Percentiles rank a stretch among this genome's conserved stretches.
These are phyloP conservation scores for Meiosimyza platycephala DNA, from an alignment of 2,888 invertebrate species.

Conservation along the genomic window DNA sequence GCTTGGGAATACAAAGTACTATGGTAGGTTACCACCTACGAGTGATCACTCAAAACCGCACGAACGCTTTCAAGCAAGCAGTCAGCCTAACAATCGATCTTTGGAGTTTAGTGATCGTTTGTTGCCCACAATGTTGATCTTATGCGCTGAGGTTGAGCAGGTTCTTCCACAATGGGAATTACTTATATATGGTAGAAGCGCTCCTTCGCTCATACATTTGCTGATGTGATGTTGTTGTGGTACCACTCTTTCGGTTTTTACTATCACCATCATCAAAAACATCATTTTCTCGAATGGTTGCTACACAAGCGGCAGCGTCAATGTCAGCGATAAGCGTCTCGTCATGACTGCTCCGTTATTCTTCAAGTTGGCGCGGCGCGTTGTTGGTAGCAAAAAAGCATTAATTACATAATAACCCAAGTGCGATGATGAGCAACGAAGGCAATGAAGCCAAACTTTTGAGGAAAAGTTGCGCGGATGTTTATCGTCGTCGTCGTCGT, in stretches of 20 bases:
- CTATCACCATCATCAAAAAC: too few relatives aligned
- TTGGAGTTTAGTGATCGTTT: background rate
- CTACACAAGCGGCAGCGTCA: background rate
- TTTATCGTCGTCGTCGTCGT: conserved; percentile 9
- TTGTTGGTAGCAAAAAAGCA: conserved; percentile 1
- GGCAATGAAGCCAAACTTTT: background rate
- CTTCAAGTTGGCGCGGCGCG: conserved; percentile 7
- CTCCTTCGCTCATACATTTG: too few relatives aligned
- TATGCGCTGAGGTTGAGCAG: background rate
- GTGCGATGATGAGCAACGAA: conserved; percentile 36
- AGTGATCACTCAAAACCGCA: conserved; percentile 14
- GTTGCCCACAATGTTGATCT: conserved; percentile 7
- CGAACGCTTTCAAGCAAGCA: background rate
- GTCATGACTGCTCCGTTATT: conserved; percentile 15
- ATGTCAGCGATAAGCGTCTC: background rate
- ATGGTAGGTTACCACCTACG: conserved; percentile 16
- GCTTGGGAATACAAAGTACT: background rate
- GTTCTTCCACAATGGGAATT: background rate
- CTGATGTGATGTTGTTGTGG: too few relatives aligned
- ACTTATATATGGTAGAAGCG: too few relatives aligned
- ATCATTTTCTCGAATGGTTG: background rate
- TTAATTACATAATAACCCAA: conserved; percentile 31
- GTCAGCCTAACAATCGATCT: background rate
- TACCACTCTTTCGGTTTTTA: too few relatives aligned
- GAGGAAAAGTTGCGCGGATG: conserved; percentile 15